These are phyloP conservation scores for Chymomyza costata DNA, from an alignment of 1,140 invertebrate genomes.

Conservation along the genomic window DNA sequence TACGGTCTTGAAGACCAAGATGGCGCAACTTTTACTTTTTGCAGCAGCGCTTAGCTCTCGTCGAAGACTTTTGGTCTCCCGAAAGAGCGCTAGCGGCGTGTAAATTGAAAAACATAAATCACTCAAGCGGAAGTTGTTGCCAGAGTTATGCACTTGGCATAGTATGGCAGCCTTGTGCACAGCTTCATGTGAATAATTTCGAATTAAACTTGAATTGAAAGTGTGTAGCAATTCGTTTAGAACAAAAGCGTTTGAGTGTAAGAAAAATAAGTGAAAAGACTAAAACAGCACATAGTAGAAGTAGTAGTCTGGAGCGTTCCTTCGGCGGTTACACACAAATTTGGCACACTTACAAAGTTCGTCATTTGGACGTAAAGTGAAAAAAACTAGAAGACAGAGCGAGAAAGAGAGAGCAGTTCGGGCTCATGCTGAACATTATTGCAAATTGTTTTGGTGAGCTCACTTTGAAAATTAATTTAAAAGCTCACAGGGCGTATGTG, in stretches of 20 bases:
- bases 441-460: slow-evolving; percentile 52
- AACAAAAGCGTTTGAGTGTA: slow-evolving; percentile 52
- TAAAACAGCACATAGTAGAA: too few relatives aligned
- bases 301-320: too few relatives aligned
- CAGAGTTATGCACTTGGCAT: slow-evolving; percentile 9
- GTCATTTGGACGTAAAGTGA: slow-evolving; percentile 14
- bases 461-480: slow-evolving; percentile 70
- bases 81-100: slow-evolving; percentile 23
- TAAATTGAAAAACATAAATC: slow-evolving; percentile 71
- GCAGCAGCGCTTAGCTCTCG: slow-evolving; percentile 15
- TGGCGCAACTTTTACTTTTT: too few relatives aligned
- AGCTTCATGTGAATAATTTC: slow-evolving; percentile 58
- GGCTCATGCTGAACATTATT: slow-evolving; percentile 33
- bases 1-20: too few relatives aligned
- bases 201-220: slow-evolving; percentile 67
- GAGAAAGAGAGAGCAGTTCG: slow-evolving; percentile 11
- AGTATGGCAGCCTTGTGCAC: slow-evolving; percentile 2
- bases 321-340: too few relatives aligned
- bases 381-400: slow-evolving; percentile 1
- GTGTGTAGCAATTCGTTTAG: slow-evolving; percentile 71
- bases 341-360: slow-evolving; percentile 43
- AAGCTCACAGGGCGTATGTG: too few relatives aligned
- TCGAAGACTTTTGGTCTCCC: too few relatives aligned
- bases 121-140: slow-evolving; percentile 64
- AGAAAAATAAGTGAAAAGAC: not conserved